Conservation (phyloP, 2,888 invertebrate species). For the Mellilla xanthometata region DNA sequence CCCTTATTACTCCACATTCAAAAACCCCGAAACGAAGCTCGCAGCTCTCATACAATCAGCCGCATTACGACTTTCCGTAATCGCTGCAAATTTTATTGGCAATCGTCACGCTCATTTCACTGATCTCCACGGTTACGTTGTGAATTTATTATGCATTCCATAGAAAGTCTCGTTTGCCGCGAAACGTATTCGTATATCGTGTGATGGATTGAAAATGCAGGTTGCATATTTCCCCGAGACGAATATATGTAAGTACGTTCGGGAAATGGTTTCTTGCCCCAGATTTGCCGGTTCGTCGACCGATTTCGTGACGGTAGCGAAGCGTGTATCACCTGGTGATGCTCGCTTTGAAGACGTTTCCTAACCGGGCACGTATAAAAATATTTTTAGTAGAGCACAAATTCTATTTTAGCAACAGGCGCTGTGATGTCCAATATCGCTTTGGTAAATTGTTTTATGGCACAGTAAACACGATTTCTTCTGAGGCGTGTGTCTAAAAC, state of each 20-base stretch:
- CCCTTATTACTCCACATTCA: slow-evolving; percentile 29
- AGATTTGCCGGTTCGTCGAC: slow-evolving; percentile 75
- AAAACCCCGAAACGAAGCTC: slow-evolving; percentile 28
- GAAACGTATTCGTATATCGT: slow-evolving; percentile 12
- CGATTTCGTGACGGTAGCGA: slow-evolving; percentile 65
- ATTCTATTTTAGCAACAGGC: slow-evolving; percentile 53
- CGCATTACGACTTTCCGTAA: slow-evolving; percentile 45
- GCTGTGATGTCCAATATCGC: slow-evolving; percentile 40
- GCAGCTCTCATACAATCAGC: slow-evolving; percentile 35
- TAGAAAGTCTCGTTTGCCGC: slow-evolving; percentile 24
- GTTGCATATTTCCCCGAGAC: slow-evolving; percentile 41
- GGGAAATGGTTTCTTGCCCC: slow-evolving; percentile 65
- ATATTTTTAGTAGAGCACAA: slow-evolving; percentile 63
- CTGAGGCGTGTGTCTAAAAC: slow-evolving; percentile 23
- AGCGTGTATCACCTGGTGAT: slow-evolving; percentile 64
- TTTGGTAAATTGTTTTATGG: slow-evolving; percentile 48
- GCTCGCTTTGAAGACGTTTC: slow-evolving; percentile 59
- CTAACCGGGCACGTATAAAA: slow-evolving; percentile 47
- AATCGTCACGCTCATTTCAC: slow-evolving; percentile 46
- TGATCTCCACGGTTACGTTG: slow-evolving; percentile 42
- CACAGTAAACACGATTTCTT: slow-evolving; percentile 39
- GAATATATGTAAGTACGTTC: slow-evolving; percentile 59
- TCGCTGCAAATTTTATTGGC: slow-evolving; percentile 47
- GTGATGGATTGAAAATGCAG: slow-evolving; percentile 30
- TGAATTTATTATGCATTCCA: slow-evolving; percentile 28